Conservation (phyloP, 2,797 vertebrate genomes). For the Tarsius wallacei region DNA sequence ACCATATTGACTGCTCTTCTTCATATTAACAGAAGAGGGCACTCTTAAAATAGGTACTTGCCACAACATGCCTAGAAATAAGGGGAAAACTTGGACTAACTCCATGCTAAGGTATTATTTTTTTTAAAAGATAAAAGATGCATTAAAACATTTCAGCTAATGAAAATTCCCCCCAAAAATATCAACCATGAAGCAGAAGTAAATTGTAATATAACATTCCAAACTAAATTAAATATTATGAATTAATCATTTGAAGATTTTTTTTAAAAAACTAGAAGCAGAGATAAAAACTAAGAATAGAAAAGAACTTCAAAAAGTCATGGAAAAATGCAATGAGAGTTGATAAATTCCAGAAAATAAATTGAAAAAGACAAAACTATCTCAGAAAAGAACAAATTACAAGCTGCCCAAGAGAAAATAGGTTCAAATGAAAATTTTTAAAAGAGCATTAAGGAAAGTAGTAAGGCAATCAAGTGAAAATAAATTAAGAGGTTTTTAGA, state of each 20-base stretch:
- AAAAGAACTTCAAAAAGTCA: background rate
- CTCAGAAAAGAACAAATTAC: constrained; percentile 54
- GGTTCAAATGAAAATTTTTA: constrained; percentile 5
- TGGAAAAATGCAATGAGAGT: background rate
- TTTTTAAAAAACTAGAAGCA: background rate
- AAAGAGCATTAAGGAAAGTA: background rate
- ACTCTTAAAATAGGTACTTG: constrained; percentile 19
- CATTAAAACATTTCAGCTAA: constrained; percentile 28
- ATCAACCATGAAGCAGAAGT: constrained; percentile 50
- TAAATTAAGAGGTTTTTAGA: background rate
- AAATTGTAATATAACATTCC: background rate
- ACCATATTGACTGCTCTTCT: background rate
- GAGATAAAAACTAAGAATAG: constrained; percentile 52
- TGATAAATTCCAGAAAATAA: background rate
- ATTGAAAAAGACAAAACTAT: constrained; percentile 20
- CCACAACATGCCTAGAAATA: background rate
- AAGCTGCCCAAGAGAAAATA: background rate
- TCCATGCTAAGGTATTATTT: background rate
- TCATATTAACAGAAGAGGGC: constrained; percentile 27
- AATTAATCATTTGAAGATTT: constrained; percentile 48
- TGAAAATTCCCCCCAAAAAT: background rate
- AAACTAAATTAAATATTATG: background rate
- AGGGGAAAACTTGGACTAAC: background rate
- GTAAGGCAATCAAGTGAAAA: constrained; percentile 36
- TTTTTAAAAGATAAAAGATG: background rate